Percentiles rank a stretch among this genome's conserved stretches.
These are phyloP conservation scores for Pelobates cultripes DNA, from an alignment of 2,797 vertebrate genomes.

Conservation along the genomic window DNA sequence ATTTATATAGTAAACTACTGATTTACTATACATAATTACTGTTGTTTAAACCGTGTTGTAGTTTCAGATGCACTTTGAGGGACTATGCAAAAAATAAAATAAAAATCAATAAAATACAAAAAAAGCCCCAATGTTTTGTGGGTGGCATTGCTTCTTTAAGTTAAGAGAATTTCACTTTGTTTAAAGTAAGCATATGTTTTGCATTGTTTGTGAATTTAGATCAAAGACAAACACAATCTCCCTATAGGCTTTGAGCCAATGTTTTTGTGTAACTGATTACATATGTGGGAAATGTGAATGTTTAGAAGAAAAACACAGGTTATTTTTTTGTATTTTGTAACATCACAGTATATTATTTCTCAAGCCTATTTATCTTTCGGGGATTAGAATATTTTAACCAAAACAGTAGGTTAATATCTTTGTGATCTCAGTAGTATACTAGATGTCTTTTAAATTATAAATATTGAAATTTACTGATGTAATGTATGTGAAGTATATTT, in stretches of 20 bases:
- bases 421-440: background rate
- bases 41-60: no score
- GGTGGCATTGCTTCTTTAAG: slow-evolving; percentile 22
- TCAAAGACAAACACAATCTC: slow-evolving; percentile 8
- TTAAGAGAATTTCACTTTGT: background rate
- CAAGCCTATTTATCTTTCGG: background rate
- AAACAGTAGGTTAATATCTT: background rate
- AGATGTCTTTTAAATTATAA: no score
- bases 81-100: background rate
- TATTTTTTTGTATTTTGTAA: background rate
- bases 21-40: no score
- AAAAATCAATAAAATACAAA: background rate
- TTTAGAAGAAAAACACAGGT: background rate
- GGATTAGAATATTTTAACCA: background rate
- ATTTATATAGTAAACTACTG: no score
- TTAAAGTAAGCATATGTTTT: slow-evolving; percentile 6
- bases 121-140: background rate
- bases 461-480: no score
- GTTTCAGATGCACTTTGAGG: no score
- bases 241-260: background rate
- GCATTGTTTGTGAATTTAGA: slow-evolving; percentile 12
- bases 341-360: background rate
- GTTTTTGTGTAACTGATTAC: slow-evolving; percentile 13
- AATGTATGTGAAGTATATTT: no score
- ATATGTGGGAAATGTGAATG: slow-evolving; percentile 19